A percentile compares a stretch with the other conserved stretches of the same genome.
Conservation (phyloP, 1,140 invertebrate genomes). For the Aricia agestis region DNA sequence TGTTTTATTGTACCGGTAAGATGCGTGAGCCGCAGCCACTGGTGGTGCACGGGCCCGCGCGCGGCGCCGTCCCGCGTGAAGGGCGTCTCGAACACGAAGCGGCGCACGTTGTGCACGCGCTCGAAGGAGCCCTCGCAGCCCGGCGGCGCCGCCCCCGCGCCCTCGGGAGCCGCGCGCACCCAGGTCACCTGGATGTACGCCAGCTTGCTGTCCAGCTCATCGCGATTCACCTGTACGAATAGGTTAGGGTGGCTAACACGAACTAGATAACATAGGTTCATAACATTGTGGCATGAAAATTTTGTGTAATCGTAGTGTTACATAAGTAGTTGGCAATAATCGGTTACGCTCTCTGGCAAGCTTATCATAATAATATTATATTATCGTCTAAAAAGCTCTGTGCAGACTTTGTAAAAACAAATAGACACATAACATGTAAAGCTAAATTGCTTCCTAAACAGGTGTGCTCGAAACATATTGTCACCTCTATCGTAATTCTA, state of each 20-base stretch:
- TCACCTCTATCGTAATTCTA: too few relatives aligned
- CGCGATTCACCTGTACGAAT: slow-evolving; percentile 80
- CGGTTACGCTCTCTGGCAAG: too few relatives aligned
- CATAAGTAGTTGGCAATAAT: too few relatives aligned
- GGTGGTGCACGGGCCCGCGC: slow-evolving; percentile 88
- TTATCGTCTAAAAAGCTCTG: too few relatives aligned
- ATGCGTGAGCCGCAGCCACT: slow-evolving; percentile 91
- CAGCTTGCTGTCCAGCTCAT: slow-evolving; percentile 87
- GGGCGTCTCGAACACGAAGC: slow-evolving; percentile 95
- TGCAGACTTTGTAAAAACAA: too few relatives aligned
- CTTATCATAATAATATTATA: too few relatives aligned
- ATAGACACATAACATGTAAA: too few relatives aligned
- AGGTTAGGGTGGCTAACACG: too few relatives aligned
- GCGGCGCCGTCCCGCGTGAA: slow-evolving; percentile 91
- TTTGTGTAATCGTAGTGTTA: too few relatives aligned
- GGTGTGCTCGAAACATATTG: too few relatives aligned
- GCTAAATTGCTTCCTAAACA: too few relatives aligned
- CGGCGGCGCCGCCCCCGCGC: slow-evolving; percentile 32
- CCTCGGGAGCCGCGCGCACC: slow-evolving; percentile 77
- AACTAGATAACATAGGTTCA: too few relatives aligned
- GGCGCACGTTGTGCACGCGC: slow-evolving; percentile 89
- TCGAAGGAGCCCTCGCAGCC: slow-evolving; percentile 52
- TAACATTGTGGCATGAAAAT: background rate
- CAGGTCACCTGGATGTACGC: slow-evolving; percentile 94
- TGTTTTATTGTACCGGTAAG: slow-evolving; percentile 82